Evolutionary conservation across 2,888 invertebrate genomes (phyloP).

Genomic region (Caenorhabditis sinica): DNA sequence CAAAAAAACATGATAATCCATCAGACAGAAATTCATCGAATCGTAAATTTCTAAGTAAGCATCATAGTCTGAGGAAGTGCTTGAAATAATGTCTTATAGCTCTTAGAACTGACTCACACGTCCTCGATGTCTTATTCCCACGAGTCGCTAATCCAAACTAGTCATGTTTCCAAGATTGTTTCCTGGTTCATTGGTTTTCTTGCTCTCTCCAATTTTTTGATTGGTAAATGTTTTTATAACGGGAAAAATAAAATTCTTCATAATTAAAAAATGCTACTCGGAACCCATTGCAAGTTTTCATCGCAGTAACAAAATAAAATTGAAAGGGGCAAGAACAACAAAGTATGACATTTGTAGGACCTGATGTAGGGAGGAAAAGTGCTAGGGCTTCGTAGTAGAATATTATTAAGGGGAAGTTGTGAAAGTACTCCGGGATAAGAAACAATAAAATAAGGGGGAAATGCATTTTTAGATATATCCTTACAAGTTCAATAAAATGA

Average conservation of each 20-base stretch:
- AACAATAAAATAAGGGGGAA: background rate
- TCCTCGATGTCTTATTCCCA: constrained; percentile 4
- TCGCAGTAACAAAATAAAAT: background rate
- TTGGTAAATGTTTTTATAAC: background rate
- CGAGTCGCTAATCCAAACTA: background rate
- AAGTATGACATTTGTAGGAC: background rate
- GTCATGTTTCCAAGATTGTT: constrained; percentile 13
- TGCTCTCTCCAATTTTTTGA: background rate
- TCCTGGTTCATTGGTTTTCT: background rate
- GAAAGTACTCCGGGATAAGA: constrained; percentile 23
- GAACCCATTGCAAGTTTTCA: background rate
- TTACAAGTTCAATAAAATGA: too few relatives aligned
- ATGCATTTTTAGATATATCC: background rate
- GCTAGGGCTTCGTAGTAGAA: constrained; percentile 26
- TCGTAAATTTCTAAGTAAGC: background rate
- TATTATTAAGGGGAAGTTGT: constrained; percentile 6
- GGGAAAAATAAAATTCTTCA: constrained; percentile 32
- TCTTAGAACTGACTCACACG: background rate
- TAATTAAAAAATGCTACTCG: background rate
- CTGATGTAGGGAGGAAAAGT: background rate
- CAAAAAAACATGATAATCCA: background rate
- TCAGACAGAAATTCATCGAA: background rate
- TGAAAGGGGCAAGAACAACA: background rate
- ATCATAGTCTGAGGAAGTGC: background rate
- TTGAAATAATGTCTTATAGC: background rate